Evolutionary conservation across 2,113 vertebrate species (phyloP).

Genomic region (Pandion haliaetus): DNA sequence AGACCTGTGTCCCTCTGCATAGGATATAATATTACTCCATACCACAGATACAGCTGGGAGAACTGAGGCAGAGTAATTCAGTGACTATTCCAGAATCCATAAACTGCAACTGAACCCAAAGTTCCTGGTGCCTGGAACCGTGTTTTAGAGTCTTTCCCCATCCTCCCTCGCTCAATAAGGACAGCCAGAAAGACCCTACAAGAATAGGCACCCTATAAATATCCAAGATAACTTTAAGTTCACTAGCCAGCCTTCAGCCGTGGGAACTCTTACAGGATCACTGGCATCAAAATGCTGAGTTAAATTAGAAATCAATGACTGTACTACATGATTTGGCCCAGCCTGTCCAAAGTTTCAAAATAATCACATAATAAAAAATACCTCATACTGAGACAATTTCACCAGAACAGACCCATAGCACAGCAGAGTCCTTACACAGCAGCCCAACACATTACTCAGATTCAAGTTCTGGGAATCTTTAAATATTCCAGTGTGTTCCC

Average conservation of each 20-base stretch:
- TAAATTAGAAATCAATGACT: constrained; percentile 24
- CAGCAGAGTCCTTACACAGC: background rate
- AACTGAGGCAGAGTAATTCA: background rate
- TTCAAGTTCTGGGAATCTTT: constrained; percentile 16
- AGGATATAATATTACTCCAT: background rate
- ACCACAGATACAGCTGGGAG: background rate
- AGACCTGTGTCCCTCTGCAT: background rate
- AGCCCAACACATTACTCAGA: background rate
- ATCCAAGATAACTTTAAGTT: background rate
- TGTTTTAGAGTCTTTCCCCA: background rate
- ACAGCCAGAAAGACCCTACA: background rate
- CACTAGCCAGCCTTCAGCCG: background rate
- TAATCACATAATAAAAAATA: constrained; percentile 28
- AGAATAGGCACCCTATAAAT: constrained; percentile 48
- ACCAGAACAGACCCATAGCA: background rate
- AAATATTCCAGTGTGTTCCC: background rate
- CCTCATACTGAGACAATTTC: background rate
- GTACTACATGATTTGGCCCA: background rate
- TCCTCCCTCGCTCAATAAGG: background rate
- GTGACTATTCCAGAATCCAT: background rate
- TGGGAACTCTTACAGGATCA: background rate
- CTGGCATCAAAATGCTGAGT: background rate
- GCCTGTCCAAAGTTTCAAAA: background rate
- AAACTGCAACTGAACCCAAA: background rate
- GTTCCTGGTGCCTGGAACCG: background rate